Conservation (phyloP, 2,113 vertebrate species). For the Chrysemys picta region DNA sequence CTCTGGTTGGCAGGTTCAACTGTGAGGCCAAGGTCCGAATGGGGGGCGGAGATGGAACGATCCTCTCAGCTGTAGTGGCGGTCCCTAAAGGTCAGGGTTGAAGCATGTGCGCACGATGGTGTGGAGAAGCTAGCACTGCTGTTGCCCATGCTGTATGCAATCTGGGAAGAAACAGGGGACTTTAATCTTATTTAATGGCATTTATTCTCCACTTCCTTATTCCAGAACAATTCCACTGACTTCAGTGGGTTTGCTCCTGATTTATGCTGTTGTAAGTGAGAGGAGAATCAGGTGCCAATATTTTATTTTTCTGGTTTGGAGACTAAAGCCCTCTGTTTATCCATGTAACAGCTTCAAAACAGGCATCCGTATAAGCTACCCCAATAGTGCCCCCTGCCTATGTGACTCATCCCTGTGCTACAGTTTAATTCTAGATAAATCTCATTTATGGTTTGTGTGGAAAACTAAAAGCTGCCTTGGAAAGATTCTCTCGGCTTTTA, state of each 20-base stretch:
- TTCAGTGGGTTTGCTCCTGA: neutral
- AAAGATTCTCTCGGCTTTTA: neutral
- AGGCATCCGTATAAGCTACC: neutral
- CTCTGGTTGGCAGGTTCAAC: neutral
- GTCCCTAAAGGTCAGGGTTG: neutral
- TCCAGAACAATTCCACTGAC: neutral
- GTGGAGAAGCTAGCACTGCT: neutral
- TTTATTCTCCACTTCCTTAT: neutral
- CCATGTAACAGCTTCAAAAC: neutral
- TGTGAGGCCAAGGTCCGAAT: neutral
- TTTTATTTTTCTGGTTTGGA: neutral
- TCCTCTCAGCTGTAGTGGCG: neutral
- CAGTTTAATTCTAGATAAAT: neutral
- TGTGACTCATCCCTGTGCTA: neutral
- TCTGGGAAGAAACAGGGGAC: neutral
- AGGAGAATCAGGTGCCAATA: neutral
- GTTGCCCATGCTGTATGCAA: neutral
- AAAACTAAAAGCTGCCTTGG: neutral
- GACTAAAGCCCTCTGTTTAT: neutral
- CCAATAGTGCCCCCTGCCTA: neutral
- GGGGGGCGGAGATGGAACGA: accelerated
- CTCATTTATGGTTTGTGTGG: neutral
- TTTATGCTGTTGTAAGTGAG: neutral
- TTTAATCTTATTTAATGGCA: neutral
- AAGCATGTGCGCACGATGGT: neutral